Base-by-base conservation (phyloP, 2,113 vertebrate species). In the Hippocampus comes region DNA sequence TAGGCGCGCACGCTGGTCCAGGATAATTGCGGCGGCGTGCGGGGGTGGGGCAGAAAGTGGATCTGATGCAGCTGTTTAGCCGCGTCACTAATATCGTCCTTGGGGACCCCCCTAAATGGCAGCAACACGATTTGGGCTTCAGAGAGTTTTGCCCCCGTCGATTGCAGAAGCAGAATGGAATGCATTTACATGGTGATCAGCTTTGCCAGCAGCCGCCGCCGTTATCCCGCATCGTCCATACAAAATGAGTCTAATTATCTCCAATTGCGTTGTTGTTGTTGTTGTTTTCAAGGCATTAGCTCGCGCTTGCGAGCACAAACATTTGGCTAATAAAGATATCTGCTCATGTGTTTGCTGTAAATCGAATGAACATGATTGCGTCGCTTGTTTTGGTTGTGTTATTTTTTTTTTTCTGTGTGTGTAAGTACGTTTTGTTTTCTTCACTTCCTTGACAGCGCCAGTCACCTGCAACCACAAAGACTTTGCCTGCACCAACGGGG, bases 401-500 rank as follows among this genome's bases (percentile, higher is more conserved):
- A 34, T 43, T 43, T 46, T 15, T 46, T 2, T 46, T 46, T 46
- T 15, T 2, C 10, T 12, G 4, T 46, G 4, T 46, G 12, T 46
- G 3, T 46, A 0, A 66, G 7, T 27, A 12, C 12, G 14, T 12
- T 59, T 14, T 15, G 2, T 6, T 66, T 48, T 48, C 0, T 66
- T 66, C 23, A n/a, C 14, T 65, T 43, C 3, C 30, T 72, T 42
- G 12, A 70, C 85, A 99, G 97, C 96, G 80, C 96, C 96, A 65
- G 94, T 98, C 63, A 98, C 97, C 0, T 99, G 97, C 79, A 95
- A 94, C 81, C 84, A 95, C 88, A 99, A 98, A 88, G 97, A 98
- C 71, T 96, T 98, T 69, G 94, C 95, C 56, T 99, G 97, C 71
- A 85, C 95, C 68, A 98, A 94, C 30, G 97, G 97, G 61, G 96